phyloP scores from a whole-genome alignment of 30 jellyfish, hydroid and myxozoan species.

The Cassiopea andromeda region DNA sequence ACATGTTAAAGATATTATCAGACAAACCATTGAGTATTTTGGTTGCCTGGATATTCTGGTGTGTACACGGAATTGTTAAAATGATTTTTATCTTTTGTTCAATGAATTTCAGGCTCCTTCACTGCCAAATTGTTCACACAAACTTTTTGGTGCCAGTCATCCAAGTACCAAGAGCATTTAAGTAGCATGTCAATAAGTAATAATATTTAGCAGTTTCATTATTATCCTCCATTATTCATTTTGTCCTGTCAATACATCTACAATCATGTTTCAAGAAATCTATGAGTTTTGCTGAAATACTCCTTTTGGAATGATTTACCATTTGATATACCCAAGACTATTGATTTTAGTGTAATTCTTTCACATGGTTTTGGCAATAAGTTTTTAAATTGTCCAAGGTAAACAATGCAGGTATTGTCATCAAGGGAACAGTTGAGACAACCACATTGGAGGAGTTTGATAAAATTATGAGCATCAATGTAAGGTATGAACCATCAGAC shows the following conservation, averaged over 20 bases:
- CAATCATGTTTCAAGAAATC: too few relatives aligned
- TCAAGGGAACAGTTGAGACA: conserved; percentile 75
- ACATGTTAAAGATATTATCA: conserved; percentile 70
- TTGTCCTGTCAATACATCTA: too few relatives aligned
- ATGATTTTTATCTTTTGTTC: neutral
- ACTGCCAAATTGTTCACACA: too few relatives aligned
- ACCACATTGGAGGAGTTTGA: conserved; percentile 81
- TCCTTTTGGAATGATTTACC: too few relatives aligned
- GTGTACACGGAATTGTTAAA: neutral
- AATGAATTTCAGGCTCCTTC: too few relatives aligned
- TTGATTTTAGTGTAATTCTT: neutral
- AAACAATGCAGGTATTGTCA: conserved; percentile 90
- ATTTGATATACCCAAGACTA: too few relatives aligned
- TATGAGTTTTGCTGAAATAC: too few relatives aligned
- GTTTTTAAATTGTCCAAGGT: conserved; percentile 36
- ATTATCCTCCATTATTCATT: too few relatives aligned
- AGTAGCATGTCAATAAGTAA: too few relatives aligned
- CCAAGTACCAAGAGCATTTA: too few relatives aligned
- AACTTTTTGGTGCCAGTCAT: too few relatives aligned
- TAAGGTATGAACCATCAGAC: conserved; percentile 37
- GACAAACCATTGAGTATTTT: conserved; percentile 68
- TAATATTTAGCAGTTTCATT: too few relatives aligned
- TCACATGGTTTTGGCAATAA: neutral
- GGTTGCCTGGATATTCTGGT: conserved; percentile 79
- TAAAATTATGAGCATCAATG: conserved; percentile 76